Evolutionary conservation across 2,113 vertebrate species (phyloP), one percentile per base, ranked within the genome.

Genomic region (Bothrops jararaca): DNA sequence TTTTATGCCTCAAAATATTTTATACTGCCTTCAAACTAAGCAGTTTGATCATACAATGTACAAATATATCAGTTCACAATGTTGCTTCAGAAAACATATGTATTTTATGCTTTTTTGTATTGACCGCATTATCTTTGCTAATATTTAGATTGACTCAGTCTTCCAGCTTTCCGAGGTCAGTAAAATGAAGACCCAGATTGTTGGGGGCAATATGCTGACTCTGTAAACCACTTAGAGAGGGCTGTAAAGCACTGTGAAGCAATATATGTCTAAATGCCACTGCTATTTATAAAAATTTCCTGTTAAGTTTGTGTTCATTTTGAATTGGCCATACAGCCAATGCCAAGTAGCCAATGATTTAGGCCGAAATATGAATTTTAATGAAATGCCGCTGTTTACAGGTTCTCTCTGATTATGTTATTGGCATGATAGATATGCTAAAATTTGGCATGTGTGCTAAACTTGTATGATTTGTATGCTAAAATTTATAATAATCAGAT

Each of bases 1-100:
- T 89, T 95, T 58, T 91, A 39, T 89, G 94, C 90, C 88, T 74
- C 92, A 92, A 34, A 69, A 74, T 69, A 23, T 94, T 94, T 93
- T 94, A 58, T 92, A 94, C 92, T 93, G 94, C 94, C 93, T 58
- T 1, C 89, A 95, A 96, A 87, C 94, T 93, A 94, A 92, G 90
- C 93, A 95, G 95, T 95, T 96, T 93, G 95, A 96, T 96, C 60
- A 74, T 48, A 6, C 89, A 92, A 80, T 89, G 85, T 94, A 91
- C 91, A 96, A 95, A 93, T 58, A 0, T 42, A 90, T 93, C 92
- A 94, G 92, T 95, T 90, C 94, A 92, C 13, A 5, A 92, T 92
- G 90, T 93, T 95, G 88, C 92, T 95, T 96, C 93, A 87, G 91
- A 92, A 95, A 93, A 90, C 89, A 88, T 93, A 54, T 89, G 92